Evolutionary conservation across 2,888 invertebrate species (phyloP).

Genomic region (Eristalinus sepulchralis): DNA sequence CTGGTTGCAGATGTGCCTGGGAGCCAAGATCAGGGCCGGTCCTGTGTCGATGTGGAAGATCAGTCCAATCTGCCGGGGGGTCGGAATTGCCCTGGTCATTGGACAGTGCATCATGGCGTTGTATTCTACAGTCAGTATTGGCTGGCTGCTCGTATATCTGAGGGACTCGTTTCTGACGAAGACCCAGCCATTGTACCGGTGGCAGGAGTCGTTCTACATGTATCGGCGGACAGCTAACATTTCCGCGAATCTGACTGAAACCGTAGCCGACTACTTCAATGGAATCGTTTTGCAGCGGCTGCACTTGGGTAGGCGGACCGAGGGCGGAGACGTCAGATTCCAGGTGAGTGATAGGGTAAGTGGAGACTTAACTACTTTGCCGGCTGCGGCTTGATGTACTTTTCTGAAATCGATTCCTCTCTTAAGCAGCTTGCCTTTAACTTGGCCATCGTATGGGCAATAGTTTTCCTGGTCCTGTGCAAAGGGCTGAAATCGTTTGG

Average conservation of each 20-base stretch:
- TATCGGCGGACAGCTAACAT: constrained; percentile 85
- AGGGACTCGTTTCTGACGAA: constrained; percentile 92
- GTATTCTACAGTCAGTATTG: constrained; percentile 93
- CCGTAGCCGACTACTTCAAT: constrained; percentile 92
- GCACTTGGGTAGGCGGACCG: constrained; percentile 78
- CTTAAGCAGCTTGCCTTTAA: constrained; percentile 93
- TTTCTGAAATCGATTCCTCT: constrained; percentile 48
- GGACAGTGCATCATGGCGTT: constrained; percentile 91
- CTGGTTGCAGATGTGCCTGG: constrained; percentile 91
- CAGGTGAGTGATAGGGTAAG: constrained; percentile 79
- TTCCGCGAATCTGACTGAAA: constrained; percentile 85
- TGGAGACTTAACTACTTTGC: constrained; percentile 18
- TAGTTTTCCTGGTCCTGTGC: constrained; percentile 92
- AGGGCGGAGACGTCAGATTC: constrained; percentile 77
- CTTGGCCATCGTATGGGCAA: constrained; percentile 94
- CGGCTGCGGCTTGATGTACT: background rate
- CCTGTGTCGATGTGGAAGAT: constrained; percentile 96
- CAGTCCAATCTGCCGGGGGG: constrained; percentile 94
- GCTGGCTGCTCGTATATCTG: constrained; percentile 95
- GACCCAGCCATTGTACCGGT: constrained; percentile 87
- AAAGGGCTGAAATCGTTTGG: constrained; percentile 87
- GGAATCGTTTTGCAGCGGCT: constrained; percentile 87
- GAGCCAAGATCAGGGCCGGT: constrained; percentile 91
- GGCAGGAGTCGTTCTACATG: constrained; percentile 88
- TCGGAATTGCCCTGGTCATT: constrained; percentile 90